Evolutionary conservation across 2,113 vertebrate genomes (phyloP).

Genomic region (Cisticola juncidis): DNA sequence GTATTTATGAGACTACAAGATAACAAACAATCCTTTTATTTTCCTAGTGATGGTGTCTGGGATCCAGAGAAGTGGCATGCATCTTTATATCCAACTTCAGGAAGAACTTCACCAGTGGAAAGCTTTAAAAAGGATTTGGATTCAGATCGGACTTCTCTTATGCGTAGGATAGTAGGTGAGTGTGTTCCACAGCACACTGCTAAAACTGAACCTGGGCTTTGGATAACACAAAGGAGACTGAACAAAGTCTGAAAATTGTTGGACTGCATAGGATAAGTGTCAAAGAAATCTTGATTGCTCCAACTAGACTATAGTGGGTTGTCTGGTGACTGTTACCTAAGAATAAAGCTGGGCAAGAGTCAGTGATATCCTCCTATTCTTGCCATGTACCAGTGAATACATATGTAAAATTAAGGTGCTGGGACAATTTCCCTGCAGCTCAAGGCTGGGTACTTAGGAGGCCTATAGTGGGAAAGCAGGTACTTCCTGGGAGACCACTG

Average conservation of each 20-base stretch:
- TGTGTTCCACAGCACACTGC: neutral
- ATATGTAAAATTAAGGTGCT: accelerated
- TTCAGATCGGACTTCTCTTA: slow-evolving; percentile 85
- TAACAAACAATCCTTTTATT: neutral
- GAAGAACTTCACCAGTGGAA: slow-evolving; percentile 87
- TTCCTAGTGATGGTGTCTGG: slow-evolving; percentile 92
- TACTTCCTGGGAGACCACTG: neutral
- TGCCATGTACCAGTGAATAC: neutral
- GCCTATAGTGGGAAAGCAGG: neutral
- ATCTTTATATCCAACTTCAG: slow-evolving; percentile 91
- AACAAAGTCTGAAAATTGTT: neutral
- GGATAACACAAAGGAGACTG: neutral
- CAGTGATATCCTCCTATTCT: neutral
- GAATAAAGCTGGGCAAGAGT: neutral
- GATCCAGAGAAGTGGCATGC: slow-evolving; percentile 99
- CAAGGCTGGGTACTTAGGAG: neutral
- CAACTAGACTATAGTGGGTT: neutral
- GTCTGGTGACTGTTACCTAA: neutral
- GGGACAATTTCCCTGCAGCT: neutral
- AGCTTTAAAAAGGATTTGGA: slow-evolving; percentile 89
- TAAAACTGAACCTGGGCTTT: neutral
- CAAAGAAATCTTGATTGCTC: neutral
- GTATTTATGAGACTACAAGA: neutral
- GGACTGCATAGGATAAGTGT: neutral
- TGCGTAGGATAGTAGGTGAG: slow-evolving; percentile 91